Percentiles rank a stretch among this genome's conserved stretches.
phyloP scores from a whole-genome alignment of 2,113 vertebrate genomes.

The Dipodomys ordii region DNA sequence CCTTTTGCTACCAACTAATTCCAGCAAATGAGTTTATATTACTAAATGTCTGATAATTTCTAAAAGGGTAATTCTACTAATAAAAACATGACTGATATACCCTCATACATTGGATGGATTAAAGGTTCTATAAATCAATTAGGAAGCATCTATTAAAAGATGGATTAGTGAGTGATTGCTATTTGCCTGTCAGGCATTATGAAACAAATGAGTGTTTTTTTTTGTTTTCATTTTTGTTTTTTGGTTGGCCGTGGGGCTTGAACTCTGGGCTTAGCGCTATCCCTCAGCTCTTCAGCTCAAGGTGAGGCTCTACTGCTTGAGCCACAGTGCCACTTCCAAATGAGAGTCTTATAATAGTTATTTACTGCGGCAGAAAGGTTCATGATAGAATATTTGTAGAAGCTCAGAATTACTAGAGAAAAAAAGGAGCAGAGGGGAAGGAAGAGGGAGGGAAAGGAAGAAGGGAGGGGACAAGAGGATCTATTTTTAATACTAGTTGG shows the following conservation, averaged over 20 bases:
- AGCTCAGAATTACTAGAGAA: too few species aligned
- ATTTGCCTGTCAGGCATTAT: slow-evolving; percentile 40
- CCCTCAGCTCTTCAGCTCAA: too few species aligned
- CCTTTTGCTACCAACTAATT: slow-evolving; percentile 27
- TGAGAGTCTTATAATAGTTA: not conserved
- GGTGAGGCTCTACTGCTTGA: too few species aligned
- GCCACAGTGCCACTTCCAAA: not conserved
- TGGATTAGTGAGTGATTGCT: not conserved
- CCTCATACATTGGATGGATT: slow-evolving; percentile 6
- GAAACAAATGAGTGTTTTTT: not conserved
- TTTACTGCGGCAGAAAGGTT: slow-evolving; percentile 7
- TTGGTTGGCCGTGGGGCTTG: too few species aligned
- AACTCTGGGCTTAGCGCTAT: too few species aligned
- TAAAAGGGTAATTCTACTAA: slow-evolving; percentile 11
- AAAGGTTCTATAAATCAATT: not conserved
- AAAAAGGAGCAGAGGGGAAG: too few species aligned
- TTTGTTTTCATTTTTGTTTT: too few species aligned
- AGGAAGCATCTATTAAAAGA: slow-evolving; percentile 46
- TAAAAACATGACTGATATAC: slow-evolving; percentile 7
- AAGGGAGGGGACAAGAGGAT: too few species aligned
- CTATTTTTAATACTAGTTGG: too few species aligned
- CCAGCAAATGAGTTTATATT: slow-evolving; percentile 41
- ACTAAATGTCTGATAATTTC: not conserved
- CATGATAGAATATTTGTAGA: slow-evolving; percentile 24
- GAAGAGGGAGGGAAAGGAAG: too few species aligned